A percentile compares a stretch with the other conserved stretches of the same genome.
These are phyloP conservation scores for Notechis scutatus DNA, from an alignment of 2,113 vertebrate species.

Conservation along the genomic window DNA sequence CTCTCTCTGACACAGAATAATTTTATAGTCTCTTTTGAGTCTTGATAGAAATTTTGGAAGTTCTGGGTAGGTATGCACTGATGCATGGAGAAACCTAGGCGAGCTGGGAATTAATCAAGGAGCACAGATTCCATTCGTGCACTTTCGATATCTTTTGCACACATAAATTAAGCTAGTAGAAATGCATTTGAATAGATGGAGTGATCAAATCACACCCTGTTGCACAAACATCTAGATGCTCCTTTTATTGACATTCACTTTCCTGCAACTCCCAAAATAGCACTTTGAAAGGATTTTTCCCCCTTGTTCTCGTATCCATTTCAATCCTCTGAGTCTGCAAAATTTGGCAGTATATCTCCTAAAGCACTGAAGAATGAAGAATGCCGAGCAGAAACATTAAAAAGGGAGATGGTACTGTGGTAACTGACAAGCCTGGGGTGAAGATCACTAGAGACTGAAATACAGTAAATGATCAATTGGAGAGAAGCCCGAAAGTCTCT, in stretches of 20 bases:
- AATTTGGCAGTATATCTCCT: slow-evolving; percentile 8
- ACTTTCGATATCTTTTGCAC: background rate
- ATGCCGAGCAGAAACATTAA: slow-evolving; percentile 9
- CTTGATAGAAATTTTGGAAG: background rate
- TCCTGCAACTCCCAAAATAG: slow-evolving; percentile 39
- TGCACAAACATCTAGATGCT: slow-evolving; percentile 24
- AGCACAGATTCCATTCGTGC: slow-evolving; percentile 20
- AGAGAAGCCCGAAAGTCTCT: background rate
- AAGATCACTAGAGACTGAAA: background rate
- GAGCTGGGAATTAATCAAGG: slow-evolving; percentile 1
- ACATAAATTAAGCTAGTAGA: slow-evolving; percentile 24
- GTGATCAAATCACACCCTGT: slow-evolving; percentile 45
- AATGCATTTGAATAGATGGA: slow-evolving; percentile 42
- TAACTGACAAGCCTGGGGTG: background rate
- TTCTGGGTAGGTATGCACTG: background rate
- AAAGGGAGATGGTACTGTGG: background rate
- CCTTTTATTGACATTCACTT: slow-evolving; percentile 46
- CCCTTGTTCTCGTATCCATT: slow-evolving; percentile 22
- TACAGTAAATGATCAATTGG: background rate
- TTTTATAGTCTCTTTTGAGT: background rate
- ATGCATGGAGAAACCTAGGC: background rate
- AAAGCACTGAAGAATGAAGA: slow-evolving; percentile 25
- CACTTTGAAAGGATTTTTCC: slow-evolving; percentile 18
- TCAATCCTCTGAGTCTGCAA: slow-evolving; percentile 28
- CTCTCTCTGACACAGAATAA: background rate